phyloP scores from a whole-genome alignment of 2,888 invertebrate species.

The Oligia fasciuncula region DNA sequence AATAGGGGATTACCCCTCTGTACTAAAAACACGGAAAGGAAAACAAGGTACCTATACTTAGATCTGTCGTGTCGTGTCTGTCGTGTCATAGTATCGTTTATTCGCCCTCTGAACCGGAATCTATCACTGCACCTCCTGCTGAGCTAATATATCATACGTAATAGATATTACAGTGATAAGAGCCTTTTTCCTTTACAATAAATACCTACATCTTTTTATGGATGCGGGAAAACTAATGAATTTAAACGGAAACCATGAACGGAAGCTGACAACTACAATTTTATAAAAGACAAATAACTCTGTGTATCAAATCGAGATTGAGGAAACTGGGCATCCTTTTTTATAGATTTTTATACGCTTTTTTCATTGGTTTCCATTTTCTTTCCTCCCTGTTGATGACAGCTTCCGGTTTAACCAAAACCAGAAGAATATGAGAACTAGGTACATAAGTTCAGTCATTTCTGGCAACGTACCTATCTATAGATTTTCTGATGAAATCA shows the following conservation, averaged over 20 bases:
- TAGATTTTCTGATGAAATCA: neutral
- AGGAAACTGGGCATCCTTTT: neutral
- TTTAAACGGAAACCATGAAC: neutral
- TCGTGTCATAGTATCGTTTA: constrained; percentile 22
- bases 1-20: neutral
- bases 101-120: constrained; percentile 26
- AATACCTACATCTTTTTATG: constrained; percentile 16
- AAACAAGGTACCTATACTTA: neutral
- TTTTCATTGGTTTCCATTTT: neutral
- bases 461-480: neutral
- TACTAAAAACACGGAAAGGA: neutral
- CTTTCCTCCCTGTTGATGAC: neutral
- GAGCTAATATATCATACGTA: constrained; percentile 44
- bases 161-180: constrained; percentile 30
- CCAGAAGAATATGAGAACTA: neutral
- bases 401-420: neutral
- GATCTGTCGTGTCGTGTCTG: no score
- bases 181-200: constrained; percentile 12
- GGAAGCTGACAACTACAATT: neutral
- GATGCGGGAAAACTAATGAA: constrained; percentile 19
- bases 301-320: neutral
- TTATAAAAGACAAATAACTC: neutral
- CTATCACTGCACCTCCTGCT: constrained; percentile 40
- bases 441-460: neutral
- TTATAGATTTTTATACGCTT: neutral